Evolutionary conservation across 1,140 invertebrate species (phyloP), one percentile per base, ranked within the genome.

Genomic region (Lerema accius): DNA sequence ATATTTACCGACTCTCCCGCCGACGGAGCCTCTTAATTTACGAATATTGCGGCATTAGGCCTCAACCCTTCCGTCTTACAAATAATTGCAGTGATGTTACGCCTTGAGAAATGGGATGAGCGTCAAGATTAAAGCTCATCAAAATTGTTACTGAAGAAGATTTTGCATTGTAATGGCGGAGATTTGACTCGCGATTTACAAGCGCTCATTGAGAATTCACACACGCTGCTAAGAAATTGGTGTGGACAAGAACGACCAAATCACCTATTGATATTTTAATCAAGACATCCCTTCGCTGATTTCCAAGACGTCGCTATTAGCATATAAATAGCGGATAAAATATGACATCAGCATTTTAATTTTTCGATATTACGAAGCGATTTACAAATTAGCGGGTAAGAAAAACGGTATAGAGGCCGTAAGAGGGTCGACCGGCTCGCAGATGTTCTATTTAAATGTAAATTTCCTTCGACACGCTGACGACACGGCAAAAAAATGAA

Each of bases 391-490:
- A 90, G 86, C 86, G 81, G 79, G 76, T 84, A 86, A 90, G 88
- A 89, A 89, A 89, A 87, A 86, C 73, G 75, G 73, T 62, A 69
- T 75, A 72, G 70, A 80, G 74, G 78, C 74, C 80, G 86, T 84
- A 73, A 86, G 86, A 87, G 86, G 86, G 86, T 83, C 80, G 81
- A 80, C 64, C 68, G 76, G 76, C 78, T 69, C 81, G 79, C 86
- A 90, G 88, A 89, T 90, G 88, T 89, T 88, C 86, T 88, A 90
- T 89, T 90, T 90, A 89, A 88, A 90, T 90, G 88, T 90, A 90
- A 90, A 90, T 90, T 90, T 80, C 50, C 72, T 74, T 68, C 82
- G 70, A 82, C 76, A 84, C 82, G 80, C 71, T 73, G 78, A 82
- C 82, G 79, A 88, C 83, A 89, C 63, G 82, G 78, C 82, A 80